Evolutionary conservation across 2,888 invertebrate species (phyloP), one percentile per base, ranked within the genome.

Genomic region (Epinotia ramella): DNA sequence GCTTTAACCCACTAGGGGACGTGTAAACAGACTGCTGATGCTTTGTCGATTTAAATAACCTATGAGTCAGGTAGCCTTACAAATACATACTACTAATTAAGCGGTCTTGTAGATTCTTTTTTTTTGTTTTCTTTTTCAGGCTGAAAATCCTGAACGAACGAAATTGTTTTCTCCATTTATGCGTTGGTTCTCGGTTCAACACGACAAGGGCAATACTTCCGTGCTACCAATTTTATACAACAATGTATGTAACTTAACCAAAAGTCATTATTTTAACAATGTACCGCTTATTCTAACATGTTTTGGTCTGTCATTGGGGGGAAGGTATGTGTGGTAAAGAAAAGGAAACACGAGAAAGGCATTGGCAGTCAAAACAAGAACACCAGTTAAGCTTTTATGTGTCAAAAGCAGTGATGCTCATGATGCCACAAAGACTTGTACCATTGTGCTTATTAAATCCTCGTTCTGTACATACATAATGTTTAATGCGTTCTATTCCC

Each of bases 261-360:
- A 46, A 46, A n/a, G 46, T 46, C 12, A 13, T 60, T 46, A n/a
- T 46, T 59, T 28, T 69, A 69, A 69, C 69, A 60, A 69, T 60
- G 69, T 69, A n/a, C 44, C 44, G 69, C 69, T 69, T 69, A 69
- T 60, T 46, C 69, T 69, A 69, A 69, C 69, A 59, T 24, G 16
- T 69, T 59, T 62, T 24, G 53, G n/a, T 53, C 49, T 49, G 16
- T 16, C 16, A 7, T 53, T 53, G 53, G 53, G 7, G n/a, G n/a
- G 53, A n/a, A 53, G 53, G 2, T n/a, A 53, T 53, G 53, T 53
- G 6, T n/a, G n/a, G n/a, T 53, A 53, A n/a, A 7, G n/a, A 49
- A 49, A 49, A 12, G 16, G 33, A 33, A 33, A 40, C 40, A 40
- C 7, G 9, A 40, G 40, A 40, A 40, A 9, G 40, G 40, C 9